phyloP scores from a whole-genome alignment of 1,140 invertebrate genomes.

The Limonius californicus region DNA sequence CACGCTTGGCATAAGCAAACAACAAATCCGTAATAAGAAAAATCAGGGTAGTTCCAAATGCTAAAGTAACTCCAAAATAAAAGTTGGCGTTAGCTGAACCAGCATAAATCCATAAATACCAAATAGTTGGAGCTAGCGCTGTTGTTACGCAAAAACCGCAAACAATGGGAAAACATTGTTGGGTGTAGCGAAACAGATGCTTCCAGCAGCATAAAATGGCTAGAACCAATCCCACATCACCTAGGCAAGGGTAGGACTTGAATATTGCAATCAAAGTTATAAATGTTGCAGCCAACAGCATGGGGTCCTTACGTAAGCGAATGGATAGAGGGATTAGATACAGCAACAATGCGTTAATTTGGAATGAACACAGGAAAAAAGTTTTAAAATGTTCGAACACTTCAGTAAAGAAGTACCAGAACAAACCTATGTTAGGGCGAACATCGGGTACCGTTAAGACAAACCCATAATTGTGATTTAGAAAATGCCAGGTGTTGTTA shows the following conservation, averaged over 20 bases:
- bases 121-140: conserved; percentile 89
- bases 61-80: conserved; percentile 95
- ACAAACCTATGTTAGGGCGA: conserved; percentile 94
- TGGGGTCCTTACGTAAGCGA: conserved; percentile 80
- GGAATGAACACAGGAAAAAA: conserved; percentile 94
- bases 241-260: conserved; percentile 94
- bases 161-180: neutral
- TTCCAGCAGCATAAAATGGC: conserved; percentile 88
- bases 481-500: too few relatives aligned
- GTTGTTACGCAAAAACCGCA: conserved; percentile 56
- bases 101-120: conserved; percentile 97
- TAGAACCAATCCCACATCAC: conserved; percentile 90
- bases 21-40: conserved; percentile 93
- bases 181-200: conserved; percentile 56
- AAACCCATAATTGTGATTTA: conserved; percentile 29
- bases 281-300: conserved; percentile 82
- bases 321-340: conserved; percentile 84
- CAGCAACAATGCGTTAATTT: conserved; percentile 88
- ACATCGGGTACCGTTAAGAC: conserved; percentile 86
- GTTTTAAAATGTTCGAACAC: conserved; percentile 98
- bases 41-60: conserved; percentile 92
- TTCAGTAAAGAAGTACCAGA: conserved; percentile 99
- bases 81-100: conserved; percentile 99
- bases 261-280: conserved; percentile 86
- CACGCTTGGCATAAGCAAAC: conserved; percentile 89